Percentiles rank a stretch among this genome's conserved stretches.
phyloP scores from a whole-genome alignment of 1,140 invertebrate species.

The Euwallacea similis region DNA sequence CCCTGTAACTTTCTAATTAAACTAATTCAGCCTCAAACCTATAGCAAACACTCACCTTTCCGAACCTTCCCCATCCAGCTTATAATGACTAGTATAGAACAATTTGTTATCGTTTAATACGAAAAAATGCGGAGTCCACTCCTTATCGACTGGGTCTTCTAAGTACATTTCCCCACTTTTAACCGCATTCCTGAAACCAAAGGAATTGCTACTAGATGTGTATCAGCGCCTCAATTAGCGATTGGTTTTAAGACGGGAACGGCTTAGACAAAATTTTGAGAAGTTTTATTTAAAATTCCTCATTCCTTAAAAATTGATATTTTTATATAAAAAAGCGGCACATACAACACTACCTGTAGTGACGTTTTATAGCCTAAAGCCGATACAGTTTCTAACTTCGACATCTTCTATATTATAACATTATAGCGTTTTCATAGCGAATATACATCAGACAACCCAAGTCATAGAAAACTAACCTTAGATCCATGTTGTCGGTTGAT shows the following conservation, averaged over 20 bases:
- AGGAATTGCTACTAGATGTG: constrained; percentile 60
- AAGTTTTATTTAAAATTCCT: too few species aligned
- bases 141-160: constrained; percentile 84
- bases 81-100: constrained; percentile 69
- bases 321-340: too few species aligned
- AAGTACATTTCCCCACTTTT: constrained; percentile 91
- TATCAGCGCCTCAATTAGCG: not conserved
- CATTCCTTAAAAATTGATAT: too few species aligned
- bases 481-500: constrained; percentile 35
- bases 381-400: too few species aligned
- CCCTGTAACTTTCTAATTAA: constrained; percentile 12
- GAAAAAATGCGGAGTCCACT: constrained; percentile 95
- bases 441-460: too few species aligned
- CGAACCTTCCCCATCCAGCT: constrained; percentile 49
- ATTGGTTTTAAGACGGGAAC: too few species aligned
- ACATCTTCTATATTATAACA: too few species aligned
- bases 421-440: too few species aligned
- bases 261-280: too few species aligned
- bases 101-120: constrained; percentile 88
- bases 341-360: too few species aligned
- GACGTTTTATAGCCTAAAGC: too few species aligned
- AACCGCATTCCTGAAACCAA: constrained; percentile 69
- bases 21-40: not conserved
- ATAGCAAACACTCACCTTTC: constrained; percentile 26
- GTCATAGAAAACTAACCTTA: constrained; percentile 12